Base-by-base conservation (phyloP, 2,888 invertebrate genomes). In the Cryptocephalus primarius region DNA sequence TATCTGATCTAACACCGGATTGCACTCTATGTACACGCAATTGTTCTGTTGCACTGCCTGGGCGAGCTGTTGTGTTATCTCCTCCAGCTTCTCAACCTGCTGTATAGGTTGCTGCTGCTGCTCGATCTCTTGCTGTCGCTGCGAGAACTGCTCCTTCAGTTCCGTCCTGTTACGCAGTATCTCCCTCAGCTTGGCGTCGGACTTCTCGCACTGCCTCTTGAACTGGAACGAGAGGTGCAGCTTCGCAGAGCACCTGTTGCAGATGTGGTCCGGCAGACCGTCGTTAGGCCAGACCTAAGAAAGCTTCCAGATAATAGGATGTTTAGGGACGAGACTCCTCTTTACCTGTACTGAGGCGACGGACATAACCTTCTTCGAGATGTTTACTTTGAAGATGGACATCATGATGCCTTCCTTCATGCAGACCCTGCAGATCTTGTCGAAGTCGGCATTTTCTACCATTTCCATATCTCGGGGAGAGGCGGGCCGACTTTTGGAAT, bases 211-310 rank as follows among this genome's bases (percentile, higher is more conserved):
- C 48, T 64, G 66, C 53, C 69, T 72, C 56, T 72, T 73, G 55
- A 73, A 72, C 51, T 72, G 71, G 55, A 67, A 72, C 1, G 71
- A 66, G 48, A 72, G 69, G 52, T 72, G 70, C 11, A 73, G 56
- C 56, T 70, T 71, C 1, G 69, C 67, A 31, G 68, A 67, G 57
- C 73, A 73, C 58, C 69, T 70, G 44, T 70, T 68, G 53, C 73
- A 73, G 44, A 73, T 71, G 58, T 71, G 69, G 14, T 63, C 55
- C 13, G 73, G 72, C 33, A 74, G 53, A 33, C 69, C 67, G 56
- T 74, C 73, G 52, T 71, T 70, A 56, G 69, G 72, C 71, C 71
- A 70, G 11, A 72, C 72, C 72, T 73, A 45, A 32, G 56, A 54
- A 46, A 22, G n/a, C 36, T 2, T 36, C 2, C 12, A 6, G 22